Base-by-base conservation (phyloP, 2,888 invertebrate species). In the Julus scandinavius region DNA sequence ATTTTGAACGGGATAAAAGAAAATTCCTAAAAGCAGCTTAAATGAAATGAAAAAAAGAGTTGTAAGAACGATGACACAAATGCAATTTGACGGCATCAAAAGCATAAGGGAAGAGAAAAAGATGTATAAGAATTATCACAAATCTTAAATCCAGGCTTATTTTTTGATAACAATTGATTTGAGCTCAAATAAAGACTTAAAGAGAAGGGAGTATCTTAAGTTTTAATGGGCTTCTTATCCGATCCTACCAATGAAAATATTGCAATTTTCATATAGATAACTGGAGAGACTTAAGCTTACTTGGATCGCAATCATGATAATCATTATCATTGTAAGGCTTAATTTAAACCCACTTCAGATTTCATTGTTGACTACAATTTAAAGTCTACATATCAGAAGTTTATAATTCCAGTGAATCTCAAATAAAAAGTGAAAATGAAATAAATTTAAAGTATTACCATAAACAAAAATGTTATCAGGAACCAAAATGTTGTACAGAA, bases 71-170 rank as follows among this genome's bases (percentile, higher is more conserved):
- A 20, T 72, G 72, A 72, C 72, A 17, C 29, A 72, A 72, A 72
- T 72, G 29, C 72, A 17, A 29, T 72, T 72, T 72, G 72, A 72
- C 29, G 20, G 72, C 29, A 4, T 29, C 29, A 29, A 17, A 72
- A 72, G 29, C 7, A 7, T 72, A 9, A 17, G n/a, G n/a, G 29
- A 5, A 5, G 13, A n/a, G n/a, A 9, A 72, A 17, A 72, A 29
- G 72, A 72, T 72, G n/a, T n/a, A n/a, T n/a, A n/a, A n/a, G 72
- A 29, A 72, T 20, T 72, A 72, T 9, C 20, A 29, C 9, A 29
- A 72, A 72, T 72, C 20, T 72, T 29, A 72, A 72, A 72, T 72
- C 72, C 72, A 72, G 72, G 72, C 72, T 72, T 72, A 72, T 72
- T 72, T 72, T 72, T 29, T 72, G 72, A 72, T 20, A 20, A 72